Evolutionary conservation across 2,797 vertebrate genomes (phyloP).

Genomic region (Poeciliopsis infans): DNA sequence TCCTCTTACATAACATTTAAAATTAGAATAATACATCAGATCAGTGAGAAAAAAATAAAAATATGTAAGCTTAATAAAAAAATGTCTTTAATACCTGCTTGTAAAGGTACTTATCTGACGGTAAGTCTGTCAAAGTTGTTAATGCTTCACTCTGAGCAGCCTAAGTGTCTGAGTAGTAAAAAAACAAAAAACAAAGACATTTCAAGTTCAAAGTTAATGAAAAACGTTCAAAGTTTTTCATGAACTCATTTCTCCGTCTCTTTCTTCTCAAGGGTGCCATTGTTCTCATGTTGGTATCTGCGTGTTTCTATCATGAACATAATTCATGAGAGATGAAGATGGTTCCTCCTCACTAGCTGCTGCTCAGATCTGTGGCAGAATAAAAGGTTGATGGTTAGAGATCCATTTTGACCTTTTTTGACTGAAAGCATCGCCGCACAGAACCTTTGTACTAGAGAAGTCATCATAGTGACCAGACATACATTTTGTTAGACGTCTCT

Average conservation of each 20-base stretch:
- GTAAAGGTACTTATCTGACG: not conserved
- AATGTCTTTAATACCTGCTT: not conserved
- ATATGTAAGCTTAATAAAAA: not conserved
- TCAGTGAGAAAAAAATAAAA: not conserved
- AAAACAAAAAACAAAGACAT: not conserved
- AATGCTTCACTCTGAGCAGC: not conserved
- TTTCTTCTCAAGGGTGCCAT: constrained; percentile 51
- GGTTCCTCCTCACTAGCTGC: constrained; percentile 39
- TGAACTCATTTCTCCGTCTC: not conserved
- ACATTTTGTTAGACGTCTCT: not conserved
- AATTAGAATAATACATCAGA: not conserved
- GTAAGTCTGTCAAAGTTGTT: not conserved
- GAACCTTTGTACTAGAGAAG: not conserved
- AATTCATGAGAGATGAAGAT: constrained; percentile 28
- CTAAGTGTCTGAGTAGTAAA: not conserved
- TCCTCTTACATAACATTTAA: not conserved
- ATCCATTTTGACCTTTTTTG: constrained; percentile 61
- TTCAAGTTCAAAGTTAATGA: too few species aligned
- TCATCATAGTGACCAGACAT: not conserved
- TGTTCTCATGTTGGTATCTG: constrained; percentile 51
- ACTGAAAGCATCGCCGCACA: not conserved
- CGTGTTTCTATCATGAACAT: constrained; percentile 27
- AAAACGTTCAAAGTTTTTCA: not conserved
- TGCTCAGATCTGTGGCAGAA: constrained; percentile 49
- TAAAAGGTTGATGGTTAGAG: constrained; percentile 72